Evolutionary conservation across 2,888 invertebrate genomes (phyloP).

Genomic region (Psylliodes chrysocephalus): DNA sequence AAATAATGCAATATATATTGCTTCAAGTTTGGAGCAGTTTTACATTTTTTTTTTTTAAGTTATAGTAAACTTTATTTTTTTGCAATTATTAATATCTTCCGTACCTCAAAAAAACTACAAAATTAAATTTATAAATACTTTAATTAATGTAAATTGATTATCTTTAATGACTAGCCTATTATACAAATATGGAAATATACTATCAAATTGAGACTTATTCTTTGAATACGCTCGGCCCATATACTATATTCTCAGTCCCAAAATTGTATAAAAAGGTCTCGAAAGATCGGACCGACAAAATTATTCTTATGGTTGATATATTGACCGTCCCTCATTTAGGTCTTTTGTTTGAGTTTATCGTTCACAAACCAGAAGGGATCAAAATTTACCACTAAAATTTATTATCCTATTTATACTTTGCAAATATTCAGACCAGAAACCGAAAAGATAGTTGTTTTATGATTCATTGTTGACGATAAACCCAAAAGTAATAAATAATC

Average conservation of each 20-base stretch:
- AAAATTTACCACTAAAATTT: constrained; percentile 20
- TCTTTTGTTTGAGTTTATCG: constrained; percentile 35
- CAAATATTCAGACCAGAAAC: constrained; percentile 9
- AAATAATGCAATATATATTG: no score
- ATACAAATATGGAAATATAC: no score
- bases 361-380: constrained; percentile 29
- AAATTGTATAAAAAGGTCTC: constrained; percentile 15
- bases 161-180: no score
- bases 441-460: constrained; percentile 8
- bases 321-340: constrained; percentile 32
- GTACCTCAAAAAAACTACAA: no score
- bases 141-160: no score
- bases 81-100: no score
- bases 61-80: no score
- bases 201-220: no score
- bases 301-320: constrained; percentile 35
- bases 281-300: constrained; percentile 11
- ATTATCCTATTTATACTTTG: constrained; percentile 28
- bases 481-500: constrained; percentile 1
- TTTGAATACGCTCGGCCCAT: background rate
- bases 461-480: constrained; percentile 1
- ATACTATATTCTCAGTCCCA: background rate
- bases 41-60: no score
- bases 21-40: no score
- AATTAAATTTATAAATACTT: no score